phyloP scores from a whole-genome alignment of 2,113 vertebrate species.

The Ovibos moschatus region DNA sequence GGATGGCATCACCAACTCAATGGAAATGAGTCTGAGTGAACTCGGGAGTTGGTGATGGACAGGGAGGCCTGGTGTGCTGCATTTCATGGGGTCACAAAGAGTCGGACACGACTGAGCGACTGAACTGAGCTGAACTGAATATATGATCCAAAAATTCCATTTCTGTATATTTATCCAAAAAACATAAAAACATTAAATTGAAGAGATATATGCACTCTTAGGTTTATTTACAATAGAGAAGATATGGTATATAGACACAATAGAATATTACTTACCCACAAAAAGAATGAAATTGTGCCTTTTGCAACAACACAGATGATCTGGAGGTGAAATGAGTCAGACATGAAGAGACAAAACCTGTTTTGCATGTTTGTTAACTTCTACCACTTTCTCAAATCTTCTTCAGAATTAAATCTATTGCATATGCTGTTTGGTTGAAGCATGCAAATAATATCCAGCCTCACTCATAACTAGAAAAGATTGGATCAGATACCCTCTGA shows the following conservation, averaged over 20 bases:
- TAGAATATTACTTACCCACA: background rate
- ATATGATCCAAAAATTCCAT: background rate
- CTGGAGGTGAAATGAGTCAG: background rate
- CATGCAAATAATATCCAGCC: background rate
- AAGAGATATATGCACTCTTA: background rate
- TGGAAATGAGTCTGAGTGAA: too few species aligned
- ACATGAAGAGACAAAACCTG: background rate
- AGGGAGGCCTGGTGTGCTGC: too few species aligned
- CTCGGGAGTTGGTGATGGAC: too few species aligned
- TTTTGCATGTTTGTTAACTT: background rate
- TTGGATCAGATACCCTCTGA: rapidly evolving
- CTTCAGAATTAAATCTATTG: background rate
- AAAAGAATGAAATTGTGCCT: background rate
- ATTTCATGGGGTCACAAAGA: too few species aligned
- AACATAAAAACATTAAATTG: background rate
- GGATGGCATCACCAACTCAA: too few species aligned
- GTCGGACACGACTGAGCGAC: rapidly evolving
- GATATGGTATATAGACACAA: background rate
- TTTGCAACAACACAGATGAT: background rate
- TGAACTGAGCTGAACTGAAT: background rate
- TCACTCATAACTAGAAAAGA: background rate
- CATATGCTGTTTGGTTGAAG: background rate
- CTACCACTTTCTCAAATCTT: background rate
- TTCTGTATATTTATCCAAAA: background rate
- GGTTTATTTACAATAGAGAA: background rate